Evolutionary conservation across 2,888 invertebrate genomes (phyloP), one percentile per base, ranked within the genome.

Genomic region (Xanthorhoe spadicearia): DNA sequence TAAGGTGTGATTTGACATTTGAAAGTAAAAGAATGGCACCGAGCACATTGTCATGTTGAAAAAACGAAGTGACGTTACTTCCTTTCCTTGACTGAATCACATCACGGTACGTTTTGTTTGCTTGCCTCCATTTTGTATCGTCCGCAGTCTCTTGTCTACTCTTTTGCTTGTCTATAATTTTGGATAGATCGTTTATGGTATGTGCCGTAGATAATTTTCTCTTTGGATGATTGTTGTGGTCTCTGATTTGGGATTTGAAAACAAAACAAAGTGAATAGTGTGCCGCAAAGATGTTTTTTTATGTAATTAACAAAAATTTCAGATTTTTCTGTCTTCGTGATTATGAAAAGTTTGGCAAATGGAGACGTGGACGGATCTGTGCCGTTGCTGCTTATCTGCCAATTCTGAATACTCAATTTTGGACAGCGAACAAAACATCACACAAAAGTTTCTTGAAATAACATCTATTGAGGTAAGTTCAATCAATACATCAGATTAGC

Each of bases 191-290:
- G 68, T 90, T 91, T 92, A 91, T 92, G 92, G 83, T 86, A 88
- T 84, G 91, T 89, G 89, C 93, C 92, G 93, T 93, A 93, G 93
- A 93, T 93, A 91, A 92, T 90, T 89, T 88, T 87, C 90, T 93
- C 92, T 93, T 90, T 93, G 93, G 91, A 86, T 83, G 81, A 55
- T 51, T 77, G 82, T 83, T 86, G 82, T 89, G 82, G 85, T 88
- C 88, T 88, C 76, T 90, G 90, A 87, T 85, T 84, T 77, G 80
- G 79, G 79, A 74, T 58, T 62, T 53, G 46, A 49, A 61, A 69
- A 65, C 55, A 66, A 50, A 64, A 49, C 52, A 57, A 53, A 61
- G 53, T 60, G 9, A n/a, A 79, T 87, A 90, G 48, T 48, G 17
- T 15, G 13, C 13, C 38, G 38, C 90, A 90, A 83, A 88, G 88